These are phyloP conservation scores for Chelmon rostratus DNA, from an alignment of 2,797 vertebrate genomes.

Conservation along the genomic window DNA sequence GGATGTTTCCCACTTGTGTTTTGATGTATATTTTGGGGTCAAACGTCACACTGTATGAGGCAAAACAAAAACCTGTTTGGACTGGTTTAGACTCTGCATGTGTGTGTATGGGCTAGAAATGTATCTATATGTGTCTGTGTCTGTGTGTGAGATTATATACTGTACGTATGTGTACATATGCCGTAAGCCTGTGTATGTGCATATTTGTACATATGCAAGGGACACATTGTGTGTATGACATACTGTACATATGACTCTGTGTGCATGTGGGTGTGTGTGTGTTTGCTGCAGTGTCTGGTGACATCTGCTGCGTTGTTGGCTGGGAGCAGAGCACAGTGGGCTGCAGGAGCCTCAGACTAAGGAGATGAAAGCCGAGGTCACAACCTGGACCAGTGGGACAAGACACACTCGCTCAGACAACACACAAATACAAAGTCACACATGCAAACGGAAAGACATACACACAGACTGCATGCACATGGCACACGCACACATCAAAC, in stretches of 20 bases:
- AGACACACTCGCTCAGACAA: slow-evolving; percentile 52
- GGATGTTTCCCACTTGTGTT: slow-evolving; percentile 59
- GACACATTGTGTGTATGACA: slow-evolving; percentile 17
- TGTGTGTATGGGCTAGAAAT: slow-evolving; percentile 34
- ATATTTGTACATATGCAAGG: slow-evolving; percentile 1
- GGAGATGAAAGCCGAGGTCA: slow-evolving; percentile 84
- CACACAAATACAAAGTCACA: slow-evolving; percentile 66
- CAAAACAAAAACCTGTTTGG: slow-evolving; percentile 63
- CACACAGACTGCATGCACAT: slow-evolving; percentile 13
- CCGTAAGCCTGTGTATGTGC: slow-evolving; percentile 7
- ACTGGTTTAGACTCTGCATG: slow-evolving; percentile 28
- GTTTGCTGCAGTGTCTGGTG: slow-evolving; percentile 67
- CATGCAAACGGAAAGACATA: slow-evolving; percentile 65
- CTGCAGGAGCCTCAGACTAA: slow-evolving; percentile 73
- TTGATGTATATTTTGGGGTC: slow-evolving; percentile 69
- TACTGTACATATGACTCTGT: slow-evolving; percentile 13
- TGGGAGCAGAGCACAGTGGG: slow-evolving; percentile 67
- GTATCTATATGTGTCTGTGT: slow-evolving; percentile 30
- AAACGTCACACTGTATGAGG: slow-evolving; percentile 58
- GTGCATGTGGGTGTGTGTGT: slow-evolving; percentile 31
- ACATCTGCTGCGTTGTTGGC: slow-evolving; percentile 82
- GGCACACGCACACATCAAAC: slow-evolving; percentile 31
- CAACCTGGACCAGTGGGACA: slow-evolving; percentile 77
- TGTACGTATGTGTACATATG: slow-evolving; percentile 28
- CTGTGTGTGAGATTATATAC: slow-evolving; percentile 17